Conservation (phyloP, 2,797 vertebrate genomes). For the Melanitta fusca region DNA sequence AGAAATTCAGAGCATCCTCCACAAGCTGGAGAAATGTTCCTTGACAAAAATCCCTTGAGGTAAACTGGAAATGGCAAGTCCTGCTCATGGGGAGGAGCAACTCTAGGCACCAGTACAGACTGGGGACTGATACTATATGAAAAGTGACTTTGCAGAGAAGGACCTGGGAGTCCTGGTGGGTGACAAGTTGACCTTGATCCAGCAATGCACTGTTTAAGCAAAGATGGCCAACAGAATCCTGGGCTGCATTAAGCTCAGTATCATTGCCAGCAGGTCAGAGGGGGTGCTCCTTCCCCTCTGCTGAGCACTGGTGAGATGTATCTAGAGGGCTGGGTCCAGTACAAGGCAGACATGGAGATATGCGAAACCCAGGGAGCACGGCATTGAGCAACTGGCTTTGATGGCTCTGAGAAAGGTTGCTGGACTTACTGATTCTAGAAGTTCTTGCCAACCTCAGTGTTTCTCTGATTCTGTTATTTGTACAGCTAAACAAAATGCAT, state of each 20-base stretch:
- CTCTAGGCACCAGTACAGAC: not conserved
- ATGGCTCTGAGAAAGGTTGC: not conserved
- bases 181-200: not conserved
- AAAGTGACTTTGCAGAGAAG: not conserved
- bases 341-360: not conserved
- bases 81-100: not conserved
- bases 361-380: not conserved
- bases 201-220: not conserved
- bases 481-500: not conserved
- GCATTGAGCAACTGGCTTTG: not conserved
- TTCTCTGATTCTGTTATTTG: not conserved
- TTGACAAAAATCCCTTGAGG: not conserved
- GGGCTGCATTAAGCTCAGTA: not conserved
- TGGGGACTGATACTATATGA: not conserved
- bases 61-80: not conserved
- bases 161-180: no score
- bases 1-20: not conserved
- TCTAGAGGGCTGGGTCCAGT: not conserved
- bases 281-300: not conserved
- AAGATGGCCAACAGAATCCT: not conserved
- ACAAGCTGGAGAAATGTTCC: not conserved
- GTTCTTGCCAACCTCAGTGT: not conserved
- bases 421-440: not conserved
- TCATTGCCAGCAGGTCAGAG: not conserved
- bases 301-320: not conserved